These are phyloP conservation scores for Solenopsis fugax DNA, from an alignment of 1,140 invertebrate species.

Conservation along the genomic window DNA sequence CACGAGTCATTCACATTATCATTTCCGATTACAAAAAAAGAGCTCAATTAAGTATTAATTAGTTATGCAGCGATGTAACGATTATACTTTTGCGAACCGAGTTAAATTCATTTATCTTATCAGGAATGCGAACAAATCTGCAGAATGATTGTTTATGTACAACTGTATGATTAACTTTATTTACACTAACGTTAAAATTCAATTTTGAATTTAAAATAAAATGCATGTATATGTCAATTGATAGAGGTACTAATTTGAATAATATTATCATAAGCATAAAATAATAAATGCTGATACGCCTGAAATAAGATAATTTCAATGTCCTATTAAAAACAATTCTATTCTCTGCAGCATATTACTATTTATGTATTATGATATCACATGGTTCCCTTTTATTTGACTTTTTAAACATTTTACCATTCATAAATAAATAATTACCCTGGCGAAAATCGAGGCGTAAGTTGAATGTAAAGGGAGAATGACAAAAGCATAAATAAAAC, in stretches of 20 bases:
- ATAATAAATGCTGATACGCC: background rate
- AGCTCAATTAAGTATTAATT: background rate
- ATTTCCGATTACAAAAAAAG: background rate
- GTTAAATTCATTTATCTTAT: background rate
- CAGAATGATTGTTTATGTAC: background rate
- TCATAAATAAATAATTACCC: background rate
- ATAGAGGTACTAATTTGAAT: background rate
- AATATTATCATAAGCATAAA: background rate
- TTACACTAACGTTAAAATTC: background rate
- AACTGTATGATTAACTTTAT: background rate
- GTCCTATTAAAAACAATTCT: background rate
- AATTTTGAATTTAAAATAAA: background rate
- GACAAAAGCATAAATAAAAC: too few relatives aligned
- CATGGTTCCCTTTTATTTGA: too few relatives aligned
- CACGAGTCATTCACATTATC: conserved; percentile 4
- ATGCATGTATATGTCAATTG: background rate
- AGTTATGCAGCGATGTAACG: conserved; percentile 50
- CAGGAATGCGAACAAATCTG: background rate
- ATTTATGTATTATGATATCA: background rate
- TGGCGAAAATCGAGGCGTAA: too few relatives aligned
- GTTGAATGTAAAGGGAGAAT: too few relatives aligned
- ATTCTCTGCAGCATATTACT: background rate
- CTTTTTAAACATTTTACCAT: background rate
- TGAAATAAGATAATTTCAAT: background rate
- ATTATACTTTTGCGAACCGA: background rate